phyloP scores from a whole-genome alignment of 2,888 invertebrate species.

The Tetropium fuscum region DNA sequence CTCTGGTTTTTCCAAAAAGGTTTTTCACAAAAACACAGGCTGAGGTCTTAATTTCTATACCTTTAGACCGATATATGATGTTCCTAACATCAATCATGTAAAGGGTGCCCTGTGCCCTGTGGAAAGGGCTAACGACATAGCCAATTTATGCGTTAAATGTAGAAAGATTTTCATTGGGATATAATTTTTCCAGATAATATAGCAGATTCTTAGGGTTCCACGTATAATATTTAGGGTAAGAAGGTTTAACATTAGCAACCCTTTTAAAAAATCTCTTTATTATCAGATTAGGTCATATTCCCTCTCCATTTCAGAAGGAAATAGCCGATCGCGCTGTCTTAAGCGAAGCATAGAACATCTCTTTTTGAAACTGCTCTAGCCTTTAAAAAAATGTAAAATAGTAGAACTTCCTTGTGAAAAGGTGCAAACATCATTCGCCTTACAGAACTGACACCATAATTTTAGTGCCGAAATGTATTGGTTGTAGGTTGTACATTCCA shows the following conservation, averaged over 20 bases:
- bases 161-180: neutral
- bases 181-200: neutral
- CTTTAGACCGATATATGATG: neutral
- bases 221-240: neutral
- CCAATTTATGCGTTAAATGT: neutral
- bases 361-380: neutral
- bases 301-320: neutral
- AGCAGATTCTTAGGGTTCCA: neutral
- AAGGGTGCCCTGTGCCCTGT: neutral
- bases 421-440: neutral
- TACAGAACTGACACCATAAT: neutral
- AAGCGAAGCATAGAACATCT: neutral
- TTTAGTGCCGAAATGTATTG: neutral
- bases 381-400: neutral
- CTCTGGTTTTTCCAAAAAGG: neutral
- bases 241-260: neutral
- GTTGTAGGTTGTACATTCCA: neutral
- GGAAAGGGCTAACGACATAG: neutral
- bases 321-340: neutral
- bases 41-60: neutral
- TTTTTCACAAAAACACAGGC: neutral
- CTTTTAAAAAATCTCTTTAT: neutral
- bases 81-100: neutral
- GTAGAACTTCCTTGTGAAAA: neutral
- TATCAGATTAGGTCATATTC: too few relatives aligned